Conservation (phyloP, 2,797 vertebrate genomes). For the Orientallactaga sibirica region DNA sequence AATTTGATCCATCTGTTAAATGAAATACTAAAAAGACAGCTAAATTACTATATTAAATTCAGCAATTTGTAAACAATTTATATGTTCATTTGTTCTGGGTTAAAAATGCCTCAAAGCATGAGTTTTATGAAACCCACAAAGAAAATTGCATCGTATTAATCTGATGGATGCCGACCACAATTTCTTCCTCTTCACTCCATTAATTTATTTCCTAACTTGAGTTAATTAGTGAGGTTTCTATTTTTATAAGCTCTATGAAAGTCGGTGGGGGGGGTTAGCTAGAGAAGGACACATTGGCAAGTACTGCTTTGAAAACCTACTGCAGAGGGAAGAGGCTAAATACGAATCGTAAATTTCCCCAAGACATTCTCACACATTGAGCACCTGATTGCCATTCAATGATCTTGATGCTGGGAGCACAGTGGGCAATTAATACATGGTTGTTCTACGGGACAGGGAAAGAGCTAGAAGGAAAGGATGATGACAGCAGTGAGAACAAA, state of each 20-base stretch:
- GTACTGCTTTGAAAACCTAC: conserved; percentile 72
- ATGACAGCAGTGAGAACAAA: background rate
- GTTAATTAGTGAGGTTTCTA: conserved; percentile 86
- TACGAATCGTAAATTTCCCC: conserved; percentile 46
- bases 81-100: conserved; percentile 87
- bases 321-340: conserved; percentile 69
- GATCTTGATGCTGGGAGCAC: background rate
- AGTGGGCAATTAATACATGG: conserved; percentile 62
- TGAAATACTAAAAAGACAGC: conserved; percentile 85
- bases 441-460: conserved; percentile 29
- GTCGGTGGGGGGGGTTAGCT: conserved; percentile 59
- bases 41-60: conserved; percentile 88
- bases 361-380: conserved; percentile 26
- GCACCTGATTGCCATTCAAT: conserved; percentile 70
- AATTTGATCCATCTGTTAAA: conserved; percentile 89
- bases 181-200: conserved; percentile 85
- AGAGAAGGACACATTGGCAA: conserved; percentile 52
- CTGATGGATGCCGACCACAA: conserved; percentile 77
- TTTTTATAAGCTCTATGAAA: conserved; percentile 84
- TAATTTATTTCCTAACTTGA: conserved; percentile 88
- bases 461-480: background rate
- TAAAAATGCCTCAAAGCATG: conserved; percentile 88
- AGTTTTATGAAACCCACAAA: conserved; percentile 86
- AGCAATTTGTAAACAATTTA: conserved; percentile 88
- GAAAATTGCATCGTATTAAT: conserved; percentile 85